Base-by-base conservation (phyloP, 1,140 invertebrate genomes). In the Druon quercuslanigerum region DNA sequence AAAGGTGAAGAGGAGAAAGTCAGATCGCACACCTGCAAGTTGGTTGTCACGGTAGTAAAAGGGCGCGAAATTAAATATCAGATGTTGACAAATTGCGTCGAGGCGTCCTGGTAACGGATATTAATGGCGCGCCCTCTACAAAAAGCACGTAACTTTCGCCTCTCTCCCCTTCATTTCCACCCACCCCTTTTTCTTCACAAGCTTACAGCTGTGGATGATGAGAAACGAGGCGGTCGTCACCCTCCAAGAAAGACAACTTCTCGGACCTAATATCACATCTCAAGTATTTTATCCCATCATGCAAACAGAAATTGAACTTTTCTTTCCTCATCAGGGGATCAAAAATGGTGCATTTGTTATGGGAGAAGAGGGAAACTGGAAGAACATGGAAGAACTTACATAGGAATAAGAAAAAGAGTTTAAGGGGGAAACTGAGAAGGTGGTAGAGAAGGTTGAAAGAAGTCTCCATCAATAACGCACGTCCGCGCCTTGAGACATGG, bases 401-500 rank as follows among this genome's bases (percentile, higher is more conserved):
- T n/a, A 33, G 50, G 73, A 51, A 17, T 72, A 74, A 14, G 73
- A 56, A 57, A 56, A 17, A 74, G 57, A 73, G 81, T 73, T n/a
- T 74, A 74, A 52, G 74, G 74, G 79, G 75, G 77, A 78, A 79
- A 80, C 80, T 83, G 83, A 80, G 86, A 81, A 80, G 81, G 85
- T 82, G 76, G 74, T 75, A 54, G 79, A 79, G 79, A 75, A 87
- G 84, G 82, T 79, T 87, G 86, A 90, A 91, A 91, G 90, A 91
- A 91, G 86, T 91, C 90, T 91, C 90, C 90, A 91, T 91, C 90
- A 91, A 91, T 91, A 91, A 91, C 90, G 88, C 89, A 90, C 88
- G 87, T 90, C 89, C 90, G 87, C 87, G 89, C 88, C 88, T 89
- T 84, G 84, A 89, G 90, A 90, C 90, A 87, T 90, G 85, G 89